These are phyloP conservation scores for Melanocharis versteri DNA, from an alignment of 2,113 vertebrate species.

Conservation along the genomic window DNA sequence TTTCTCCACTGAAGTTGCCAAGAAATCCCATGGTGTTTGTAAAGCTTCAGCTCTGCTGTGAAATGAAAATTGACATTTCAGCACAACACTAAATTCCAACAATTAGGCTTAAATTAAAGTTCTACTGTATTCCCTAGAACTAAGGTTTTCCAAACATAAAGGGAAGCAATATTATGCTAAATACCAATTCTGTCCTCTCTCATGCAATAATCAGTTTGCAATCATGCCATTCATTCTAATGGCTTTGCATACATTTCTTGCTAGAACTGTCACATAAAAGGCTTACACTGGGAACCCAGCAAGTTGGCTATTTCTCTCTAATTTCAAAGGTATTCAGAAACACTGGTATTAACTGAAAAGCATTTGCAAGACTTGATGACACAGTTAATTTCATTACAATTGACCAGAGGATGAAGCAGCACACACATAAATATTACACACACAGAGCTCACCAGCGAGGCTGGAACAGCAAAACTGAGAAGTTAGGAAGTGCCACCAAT, in stretches of 20 bases:
- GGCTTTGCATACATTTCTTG: constrained; percentile 34
- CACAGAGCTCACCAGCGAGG: neutral
- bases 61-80: constrained; percentile 28
- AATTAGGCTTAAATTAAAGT: constrained; percentile 19
- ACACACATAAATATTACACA: neutral
- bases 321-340: constrained; percentile 29
- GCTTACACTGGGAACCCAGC: neutral
- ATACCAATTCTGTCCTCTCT: constrained; percentile 23
- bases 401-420: neutral
- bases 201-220: constrained; percentile 21
- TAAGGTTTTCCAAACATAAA: constrained; percentile 26
- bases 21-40: neutral
- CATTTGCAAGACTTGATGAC: neutral
- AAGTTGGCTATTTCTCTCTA: neutral
- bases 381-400: neutral
- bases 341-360: neutral
- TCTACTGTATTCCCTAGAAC: constrained; percentile 9
- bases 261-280: neutral
- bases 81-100: constrained; percentile 27
- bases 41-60: neutral
- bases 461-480: neutral
- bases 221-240: constrained; percentile 57
- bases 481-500: neutral
- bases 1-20: neutral
- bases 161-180: constrained; percentile 46